These are phyloP conservation scores for Scortum barcoo DNA, from an alignment of 2,113 vertebrate species.

Conservation along the genomic window DNA sequence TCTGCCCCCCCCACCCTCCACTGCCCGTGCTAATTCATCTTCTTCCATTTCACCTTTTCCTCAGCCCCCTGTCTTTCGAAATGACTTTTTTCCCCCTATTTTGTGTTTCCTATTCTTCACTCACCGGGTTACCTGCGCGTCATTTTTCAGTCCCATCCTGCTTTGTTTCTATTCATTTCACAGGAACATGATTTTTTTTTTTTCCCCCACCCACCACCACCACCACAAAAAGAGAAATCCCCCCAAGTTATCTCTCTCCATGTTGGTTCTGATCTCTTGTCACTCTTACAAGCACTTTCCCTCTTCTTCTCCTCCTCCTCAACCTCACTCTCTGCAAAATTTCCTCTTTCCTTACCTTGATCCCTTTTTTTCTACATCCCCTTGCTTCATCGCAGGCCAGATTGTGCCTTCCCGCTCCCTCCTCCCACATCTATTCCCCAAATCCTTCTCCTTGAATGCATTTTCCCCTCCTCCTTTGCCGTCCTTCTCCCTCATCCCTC, in stretches of 20 bases:
- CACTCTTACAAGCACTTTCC: background rate
- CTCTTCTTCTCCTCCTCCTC: background rate
- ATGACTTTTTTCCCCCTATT: constrained; percentile 25
- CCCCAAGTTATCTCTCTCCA: background rate
- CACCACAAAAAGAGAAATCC: constrained; percentile 4
- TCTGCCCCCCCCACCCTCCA: constrained; percentile 21
- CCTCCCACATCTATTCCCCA: background rate
- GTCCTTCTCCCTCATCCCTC: background rate
- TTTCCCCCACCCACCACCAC: too few relatives aligned
- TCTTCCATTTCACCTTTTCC: constrained; percentile 31
- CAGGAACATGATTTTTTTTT: background rate
- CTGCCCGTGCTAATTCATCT: constrained; percentile 45
- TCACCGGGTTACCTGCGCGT: background rate
- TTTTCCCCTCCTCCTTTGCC: background rate
- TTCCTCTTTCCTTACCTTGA: background rate
- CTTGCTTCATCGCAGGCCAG: background rate
- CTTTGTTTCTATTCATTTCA: constrained; percentile 9
- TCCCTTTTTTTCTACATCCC: background rate
- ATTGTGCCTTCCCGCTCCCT: background rate
- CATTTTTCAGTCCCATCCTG: constrained; percentile 9
- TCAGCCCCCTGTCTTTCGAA: constrained; percentile 3
- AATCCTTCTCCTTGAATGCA: background rate
- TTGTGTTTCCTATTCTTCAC: constrained; percentile 28
- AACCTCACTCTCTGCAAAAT: background rate
- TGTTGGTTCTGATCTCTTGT: background rate